Percentiles rank a stretch among this genome's conserved stretches.
phyloP scores from a whole-genome alignment of 2,113 vertebrate species.

The Paracyprichromis sp. region DNA sequence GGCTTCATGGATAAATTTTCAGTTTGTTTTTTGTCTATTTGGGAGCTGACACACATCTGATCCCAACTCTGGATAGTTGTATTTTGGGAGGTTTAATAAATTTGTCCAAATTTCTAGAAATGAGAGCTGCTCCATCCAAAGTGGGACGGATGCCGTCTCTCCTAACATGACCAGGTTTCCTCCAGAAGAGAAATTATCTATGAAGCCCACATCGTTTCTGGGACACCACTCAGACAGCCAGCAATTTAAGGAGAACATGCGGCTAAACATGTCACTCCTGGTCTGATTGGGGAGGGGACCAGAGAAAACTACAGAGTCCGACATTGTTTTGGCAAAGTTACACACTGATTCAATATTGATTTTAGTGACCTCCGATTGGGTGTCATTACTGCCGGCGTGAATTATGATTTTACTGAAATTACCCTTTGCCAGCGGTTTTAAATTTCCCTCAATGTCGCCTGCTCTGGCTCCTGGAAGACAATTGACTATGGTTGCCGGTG shows the following conservation, averaged over 20 bases:
- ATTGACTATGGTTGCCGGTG: rapidly evolving
- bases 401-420: rapidly evolving
- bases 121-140: neutral
- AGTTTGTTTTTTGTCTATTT: neutral
- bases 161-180: neutral
- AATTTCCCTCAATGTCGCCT: rapidly evolving
- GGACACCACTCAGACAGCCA: neutral
- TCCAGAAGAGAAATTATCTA: neutral
- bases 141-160: neutral
- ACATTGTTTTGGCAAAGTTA: rapidly evolving
- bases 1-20: rapidly evolving
- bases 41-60: neutral
- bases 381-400: rapidly evolving
- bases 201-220: rapidly evolving
- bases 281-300: neutral
- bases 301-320: rapidly evolving
- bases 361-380: neutral
- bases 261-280: neutral
- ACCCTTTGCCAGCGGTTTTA: neutral
- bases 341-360: neutral
- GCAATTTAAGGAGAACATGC: neutral
- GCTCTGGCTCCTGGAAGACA: neutral
- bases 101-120: neutral
- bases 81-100: neutral
- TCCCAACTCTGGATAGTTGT: rapidly evolving